Base-by-base conservation (phyloP, 2,888 invertebrate species). In the Colletes collaris region DNA sequence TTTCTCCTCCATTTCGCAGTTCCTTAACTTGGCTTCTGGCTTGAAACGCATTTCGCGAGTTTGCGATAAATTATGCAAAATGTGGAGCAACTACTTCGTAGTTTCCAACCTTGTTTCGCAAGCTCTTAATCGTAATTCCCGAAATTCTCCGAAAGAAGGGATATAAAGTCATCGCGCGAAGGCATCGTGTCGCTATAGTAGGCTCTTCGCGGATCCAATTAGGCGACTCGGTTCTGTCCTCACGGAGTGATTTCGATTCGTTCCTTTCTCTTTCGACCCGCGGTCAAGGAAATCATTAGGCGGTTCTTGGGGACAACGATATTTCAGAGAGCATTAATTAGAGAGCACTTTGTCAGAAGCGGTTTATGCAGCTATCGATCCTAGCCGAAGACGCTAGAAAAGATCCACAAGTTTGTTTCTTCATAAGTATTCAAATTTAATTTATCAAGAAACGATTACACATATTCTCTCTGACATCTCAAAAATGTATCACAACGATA, bases 31-130 rank as follows among this genome's bases (percentile, higher is more conserved):
- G 44, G 58, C 52, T 62, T 58, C 55, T 55, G 71, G 44, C 70
- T 46, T 11, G 58, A 65, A 66, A 62, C 78, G 58, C 66, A 56
- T 64, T 79, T 40, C 69, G 55, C 68, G 68, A 52, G 68, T 73
- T 73, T 60, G 70, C 81, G 63, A 72, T 75, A 66, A 82, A 81
- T 81, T 82, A 82, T 82, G 78, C 82, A 78, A 65, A 77, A 73
- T 55, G 58, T 55, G 53, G 60, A 59, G 59, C 67, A 68, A 58
- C 59, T 59, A 66, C 35, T 70, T 69, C 53, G 60, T 55, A 72
- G 82, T 65, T 70, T 55, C 66, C 62, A 68, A 62, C 60, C 68
- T 71, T 53, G 67, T 76, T 79, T 71, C 60, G 50, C 62, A 19
- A 55, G 44, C 60, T 69, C 59, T 76, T 74, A 79, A 83, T 83